phyloP scores from a whole-genome alignment of 2,888 invertebrate species.

The Drosophila meridiana region DNA sequence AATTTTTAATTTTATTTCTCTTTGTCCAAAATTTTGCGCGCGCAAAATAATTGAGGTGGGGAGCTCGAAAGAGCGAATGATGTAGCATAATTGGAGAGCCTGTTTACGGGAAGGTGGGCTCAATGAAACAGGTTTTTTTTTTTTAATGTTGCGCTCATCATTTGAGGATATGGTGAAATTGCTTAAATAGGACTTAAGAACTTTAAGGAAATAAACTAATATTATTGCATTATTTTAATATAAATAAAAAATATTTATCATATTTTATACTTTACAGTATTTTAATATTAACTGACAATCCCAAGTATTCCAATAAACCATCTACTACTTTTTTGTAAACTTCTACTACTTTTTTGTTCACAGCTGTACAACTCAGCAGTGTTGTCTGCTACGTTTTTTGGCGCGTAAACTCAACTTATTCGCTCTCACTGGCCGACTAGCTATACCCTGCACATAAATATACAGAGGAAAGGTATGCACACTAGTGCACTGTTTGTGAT shows the following conservation, averaged over 20 bases:
- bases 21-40: conserved; percentile 59
- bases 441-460: background rate
- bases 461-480: background rate
- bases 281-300: background rate
- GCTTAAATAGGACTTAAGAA: background rate
- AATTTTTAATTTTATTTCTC: conserved; percentile 32
- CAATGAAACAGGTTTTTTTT: conserved; percentile 57
- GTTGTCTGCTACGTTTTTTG: conserved; percentile 45
- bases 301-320: no score
- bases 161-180: conserved; percentile 66
- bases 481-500: background rate
- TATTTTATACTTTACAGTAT: background rate
- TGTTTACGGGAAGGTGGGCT: conserved; percentile 35
- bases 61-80: conserved; percentile 31
- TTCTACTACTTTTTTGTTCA: conserved; percentile 37
- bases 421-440: background rate
- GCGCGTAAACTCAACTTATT: conserved; percentile 33
- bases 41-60: conserved; percentile 50
- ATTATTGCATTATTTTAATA: background rate
- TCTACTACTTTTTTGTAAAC: conserved; percentile 27
- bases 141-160: conserved; percentile 5
- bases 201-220: background rate
- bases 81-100: conserved; percentile 57
- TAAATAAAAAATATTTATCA: background rate
- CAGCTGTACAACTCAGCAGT: background rate